Base-by-base conservation (phyloP, 1,140 invertebrate species). In the Streblospio benedicti region DNA sequence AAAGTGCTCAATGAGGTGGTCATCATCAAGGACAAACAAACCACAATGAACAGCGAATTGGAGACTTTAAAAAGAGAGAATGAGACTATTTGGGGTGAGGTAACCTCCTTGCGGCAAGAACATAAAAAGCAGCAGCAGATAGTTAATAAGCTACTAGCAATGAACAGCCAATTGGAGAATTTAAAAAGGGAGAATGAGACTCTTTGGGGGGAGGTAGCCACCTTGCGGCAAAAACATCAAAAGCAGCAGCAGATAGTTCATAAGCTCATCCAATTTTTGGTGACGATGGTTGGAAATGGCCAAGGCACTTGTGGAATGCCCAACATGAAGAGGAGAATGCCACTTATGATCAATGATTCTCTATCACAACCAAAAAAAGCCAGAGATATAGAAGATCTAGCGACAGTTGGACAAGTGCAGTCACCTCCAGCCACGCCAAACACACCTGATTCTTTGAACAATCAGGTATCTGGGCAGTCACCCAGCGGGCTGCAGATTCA, bases 241-340 rank as follows among this genome's bases (percentile, higher is more conserved):
- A 94, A 97, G 71, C 95, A 99, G 73, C 93, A 97, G 69, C 89
- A 95, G 79, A 94, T 99, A 74, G 91, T 99, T 0, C 96, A 97
- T 72, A 98, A 97, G 81, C 86, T 89, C 27, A 91, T 97, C 68
- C 91, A 96, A 80, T 97, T 96, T 75, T 77, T 97, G 57, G 87
- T 95, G 44, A 87, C 89, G 23, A 77, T 96, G 9, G 89, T 94
- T 12, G 88, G 92, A 74, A 85, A n/a, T 18, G 47, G 16, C 59
- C 57, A 71, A 30, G 59, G 71, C 28, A n/a, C n/a, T n/a, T n/a
- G n/a, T n/a, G n/a, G n/a, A n/a, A 67, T 74, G 50, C 51, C 75
- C 5, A 69, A 71, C n/a, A 59, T 71, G 20, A 78, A 79, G 60
- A 62, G 76, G 25, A 69, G 71, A 49, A 61, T 73, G 58, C 76